Evolutionary conservation across 1,140 invertebrate species (phyloP).

Genomic region (Oncopodura yosiiana): DNA sequence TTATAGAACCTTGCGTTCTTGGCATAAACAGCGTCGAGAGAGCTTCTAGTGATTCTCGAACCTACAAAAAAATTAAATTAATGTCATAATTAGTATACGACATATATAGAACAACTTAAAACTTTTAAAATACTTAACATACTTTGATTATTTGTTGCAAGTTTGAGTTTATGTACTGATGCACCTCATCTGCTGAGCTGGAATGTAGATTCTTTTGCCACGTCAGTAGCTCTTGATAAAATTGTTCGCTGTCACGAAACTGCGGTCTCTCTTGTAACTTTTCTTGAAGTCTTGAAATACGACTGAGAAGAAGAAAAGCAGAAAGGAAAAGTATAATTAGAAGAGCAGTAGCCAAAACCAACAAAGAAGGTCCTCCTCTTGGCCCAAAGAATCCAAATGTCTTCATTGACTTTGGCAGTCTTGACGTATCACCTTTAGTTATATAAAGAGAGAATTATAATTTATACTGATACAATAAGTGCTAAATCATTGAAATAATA

Average conservation of each 20-base stretch:
- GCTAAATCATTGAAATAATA: too few species aligned
- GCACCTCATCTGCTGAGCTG: slow-evolving; percentile 49
- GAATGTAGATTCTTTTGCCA: slow-evolving; percentile 52
- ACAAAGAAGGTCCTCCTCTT: slow-evolving; percentile 37
- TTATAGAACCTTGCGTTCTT: too few species aligned
- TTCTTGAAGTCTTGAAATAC: slow-evolving; percentile 43
- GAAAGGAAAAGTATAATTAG: slow-evolving; percentile 43
- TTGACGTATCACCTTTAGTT: not conserved
- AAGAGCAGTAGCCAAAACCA: slow-evolving; percentile 42
- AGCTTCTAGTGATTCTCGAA: slow-evolving; percentile 52
- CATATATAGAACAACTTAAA: slow-evolving; percentile 9
- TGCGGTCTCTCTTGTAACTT: slow-evolving; percentile 36
- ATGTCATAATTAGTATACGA: not conserved
- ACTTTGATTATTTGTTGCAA: slow-evolving; percentile 53
- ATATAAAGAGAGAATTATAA: not conserved
- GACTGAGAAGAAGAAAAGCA: slow-evolving; percentile 42
- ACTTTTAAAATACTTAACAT: slow-evolving; percentile 16
- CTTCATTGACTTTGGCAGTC: too few species aligned
- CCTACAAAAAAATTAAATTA: slow-evolving; percentile 41
- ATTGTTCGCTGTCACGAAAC: slow-evolving; percentile 41
- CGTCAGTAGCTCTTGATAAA: slow-evolving; percentile 49
- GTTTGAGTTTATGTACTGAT: slow-evolving; percentile 52
- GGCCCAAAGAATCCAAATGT: slow-evolving; percentile 2
- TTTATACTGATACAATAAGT: too few species aligned
- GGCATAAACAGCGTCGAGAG: slow-evolving; percentile 47